phyloP scores from a whole-genome alignment of 2,888 invertebrate species.

The Leptopilina myrica region DNA sequence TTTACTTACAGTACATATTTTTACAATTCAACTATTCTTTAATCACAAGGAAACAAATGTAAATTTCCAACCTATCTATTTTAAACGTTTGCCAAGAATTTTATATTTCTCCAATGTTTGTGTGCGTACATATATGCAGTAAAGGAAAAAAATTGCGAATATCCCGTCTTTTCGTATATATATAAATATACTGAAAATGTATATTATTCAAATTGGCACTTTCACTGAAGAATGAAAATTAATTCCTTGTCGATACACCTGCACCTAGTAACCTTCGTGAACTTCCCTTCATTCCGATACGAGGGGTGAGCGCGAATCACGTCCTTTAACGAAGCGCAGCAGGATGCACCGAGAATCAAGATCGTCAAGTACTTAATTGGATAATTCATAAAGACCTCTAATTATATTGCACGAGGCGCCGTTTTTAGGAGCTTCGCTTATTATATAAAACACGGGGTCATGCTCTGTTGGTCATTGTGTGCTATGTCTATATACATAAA shows the following conservation, averaged over 20 bases:
- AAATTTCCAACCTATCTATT: too few species aligned
- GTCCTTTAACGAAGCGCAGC: constrained; percentile 47
- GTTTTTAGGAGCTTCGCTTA: constrained; percentile 28
- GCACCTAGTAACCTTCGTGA: constrained; percentile 48
- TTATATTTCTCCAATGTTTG: neutral
- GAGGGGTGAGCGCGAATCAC: constrained; percentile 32
- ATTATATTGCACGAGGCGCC: constrained; percentile 62
- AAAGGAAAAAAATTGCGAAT: neutral
- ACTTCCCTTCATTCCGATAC: constrained; percentile 33
- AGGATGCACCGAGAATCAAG: constrained; percentile 64
- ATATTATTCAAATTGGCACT: constrained; percentile 20
- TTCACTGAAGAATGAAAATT: constrained; percentile 30
- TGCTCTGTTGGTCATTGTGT: constrained; percentile 20
- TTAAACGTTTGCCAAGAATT: neutral
- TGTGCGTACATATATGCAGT: neutral
- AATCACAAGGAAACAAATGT: too few species aligned
- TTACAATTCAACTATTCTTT: too few species aligned
- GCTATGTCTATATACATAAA: neutral
- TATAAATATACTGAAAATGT: neutral
- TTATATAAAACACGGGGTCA: constrained; percentile 13
- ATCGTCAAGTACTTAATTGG: constrained; percentile 69
- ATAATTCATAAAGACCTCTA: constrained; percentile 73
- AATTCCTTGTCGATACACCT: constrained; percentile 29
- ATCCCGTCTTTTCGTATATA: too few species aligned
- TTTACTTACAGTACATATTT: too few species aligned